Percentiles rank a stretch among this genome's conserved stretches.
Conservation (phyloP, 2,888 invertebrate species). For the Spilarctia lutea region DNA sequence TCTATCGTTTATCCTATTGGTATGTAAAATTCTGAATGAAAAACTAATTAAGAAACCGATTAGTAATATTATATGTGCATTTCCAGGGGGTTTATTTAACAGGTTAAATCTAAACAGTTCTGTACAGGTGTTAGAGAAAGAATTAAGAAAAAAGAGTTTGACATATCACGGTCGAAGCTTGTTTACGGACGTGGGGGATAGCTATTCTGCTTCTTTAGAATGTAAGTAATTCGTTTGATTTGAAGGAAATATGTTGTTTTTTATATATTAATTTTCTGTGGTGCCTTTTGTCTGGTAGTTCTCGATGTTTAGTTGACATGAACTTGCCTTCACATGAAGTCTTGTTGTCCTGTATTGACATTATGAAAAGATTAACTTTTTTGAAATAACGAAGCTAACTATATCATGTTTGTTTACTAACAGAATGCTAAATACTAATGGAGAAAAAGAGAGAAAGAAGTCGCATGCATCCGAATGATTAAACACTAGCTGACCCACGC, state of each 20-base stretch:
- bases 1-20: slow-evolving; percentile 71
- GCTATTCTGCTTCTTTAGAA: slow-evolving; percentile 75
- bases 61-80: slow-evolving; percentile 38
- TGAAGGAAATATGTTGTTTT: not conserved
- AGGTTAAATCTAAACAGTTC: slow-evolving; percentile 61
- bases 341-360: not conserved
- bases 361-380: not conserved
- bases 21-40: slow-evolving; percentile 49
- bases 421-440: not conserved
- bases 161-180: slow-evolving; percentile 68
- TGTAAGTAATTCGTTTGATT: slow-evolving; percentile 59
- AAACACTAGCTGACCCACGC: too few relatives aligned
- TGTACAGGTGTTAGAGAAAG: slow-evolving; percentile 64
- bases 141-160: slow-evolving; percentile 57
- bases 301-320: not conserved
- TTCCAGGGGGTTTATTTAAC: slow-evolving; percentile 84
- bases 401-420: not conserved
- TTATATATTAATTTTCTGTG: not conserved
- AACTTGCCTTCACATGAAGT: not conserved
- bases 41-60: slow-evolving; percentile 21
- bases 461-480: not conserved
- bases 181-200: slow-evolving; percentile 65
- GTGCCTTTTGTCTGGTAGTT: not conserved
- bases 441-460: not conserved
- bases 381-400: not conserved